These are phyloP conservation scores for Papilio aristodemus DNA, from an alignment of 1,140 invertebrate species.

Conservation along the genomic window DNA sequence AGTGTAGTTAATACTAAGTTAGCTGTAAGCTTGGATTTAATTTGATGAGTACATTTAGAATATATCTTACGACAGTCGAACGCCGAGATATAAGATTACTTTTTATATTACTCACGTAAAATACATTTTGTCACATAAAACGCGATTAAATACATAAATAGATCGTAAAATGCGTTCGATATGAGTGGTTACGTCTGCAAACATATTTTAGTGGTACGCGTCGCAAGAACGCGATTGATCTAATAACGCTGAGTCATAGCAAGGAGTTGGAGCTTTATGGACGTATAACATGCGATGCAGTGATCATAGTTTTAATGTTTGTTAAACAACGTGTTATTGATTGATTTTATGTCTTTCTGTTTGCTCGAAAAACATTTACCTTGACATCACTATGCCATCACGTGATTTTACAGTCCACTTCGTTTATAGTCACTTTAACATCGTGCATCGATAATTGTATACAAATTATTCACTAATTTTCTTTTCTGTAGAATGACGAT, in stretches of 20 bases:
- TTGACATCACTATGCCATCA: neutral
- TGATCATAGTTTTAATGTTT: conserved; percentile 34
- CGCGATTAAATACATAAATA: conserved; percentile 41
- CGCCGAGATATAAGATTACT: neutral
- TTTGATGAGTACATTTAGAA: neutral
- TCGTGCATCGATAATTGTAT: no score
- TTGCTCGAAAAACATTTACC: neutral
- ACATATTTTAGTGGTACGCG: conserved; percentile 31
- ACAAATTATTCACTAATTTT: no score
- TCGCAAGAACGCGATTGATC: conserved; percentile 37
- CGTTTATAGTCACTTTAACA: neutral
- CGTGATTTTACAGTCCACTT: neutral
- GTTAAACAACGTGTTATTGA: conserved; percentile 22
- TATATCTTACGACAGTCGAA: neutral
- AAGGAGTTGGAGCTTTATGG: conserved; percentile 22
- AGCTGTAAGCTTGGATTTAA: no score
- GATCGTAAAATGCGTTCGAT: conserved; percentile 35
- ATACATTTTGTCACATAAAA: conserved; percentile 36
- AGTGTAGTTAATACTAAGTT: no score
- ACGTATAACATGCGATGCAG: conserved; percentile 32
- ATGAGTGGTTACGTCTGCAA: conserved; percentile 28
- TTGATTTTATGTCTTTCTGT: conserved; percentile 21
- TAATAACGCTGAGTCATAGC: conserved; percentile 34
- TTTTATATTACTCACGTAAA: conserved; percentile 18
- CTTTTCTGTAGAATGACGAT: no score